A percentile compares a stretch with the other conserved stretches of the same genome.
These are phyloP conservation scores for Zaprionus lachaisei DNA, from an alignment of 1,140 invertebrate species.

Conservation along the genomic window DNA sequence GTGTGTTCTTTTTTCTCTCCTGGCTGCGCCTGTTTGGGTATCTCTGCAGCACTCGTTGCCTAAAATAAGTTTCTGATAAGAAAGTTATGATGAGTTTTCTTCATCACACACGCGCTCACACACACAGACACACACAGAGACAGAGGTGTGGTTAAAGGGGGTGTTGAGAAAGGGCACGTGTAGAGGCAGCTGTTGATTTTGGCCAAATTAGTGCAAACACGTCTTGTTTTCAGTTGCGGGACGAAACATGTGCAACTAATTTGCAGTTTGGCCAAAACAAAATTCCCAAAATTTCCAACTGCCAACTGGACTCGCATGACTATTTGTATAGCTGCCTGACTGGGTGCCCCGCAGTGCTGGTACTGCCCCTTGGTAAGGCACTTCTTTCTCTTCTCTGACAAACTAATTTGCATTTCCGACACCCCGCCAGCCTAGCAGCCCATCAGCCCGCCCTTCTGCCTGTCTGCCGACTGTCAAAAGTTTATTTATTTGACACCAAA, in stretches of 20 bases:
- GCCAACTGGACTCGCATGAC: slow-evolving; percentile 17
- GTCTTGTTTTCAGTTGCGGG: slow-evolving; percentile 76
- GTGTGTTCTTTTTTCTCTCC: slow-evolving; percentile 22
- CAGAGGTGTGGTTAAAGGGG: not conserved
- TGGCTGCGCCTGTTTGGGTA: slow-evolving; percentile 34
- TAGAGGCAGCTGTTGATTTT: slow-evolving; percentile 80
- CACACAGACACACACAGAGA: not conserved
- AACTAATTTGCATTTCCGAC: slow-evolving; percentile 64
- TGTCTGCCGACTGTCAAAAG: slow-evolving; percentile 78
- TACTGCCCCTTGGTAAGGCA: not conserved
- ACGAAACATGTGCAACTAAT: slow-evolving; percentile 80
- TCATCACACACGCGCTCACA: slow-evolving; percentile 11
- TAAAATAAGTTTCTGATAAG: slow-evolving; percentile 79
- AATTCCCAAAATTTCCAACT: not conserved
- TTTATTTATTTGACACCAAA: slow-evolving; percentile 81
- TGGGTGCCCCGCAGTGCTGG: not conserved
- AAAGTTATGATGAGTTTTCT: slow-evolving; percentile 83
- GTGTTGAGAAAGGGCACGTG: slow-evolving; percentile 38
- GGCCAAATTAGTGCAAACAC: slow-evolving; percentile 82
- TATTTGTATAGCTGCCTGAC: slow-evolving; percentile 4
- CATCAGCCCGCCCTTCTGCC: slow-evolving; percentile 11
- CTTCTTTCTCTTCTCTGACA: slow-evolving; percentile 30
- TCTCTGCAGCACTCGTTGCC: slow-evolving; percentile 50
- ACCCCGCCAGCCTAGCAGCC: not conserved
- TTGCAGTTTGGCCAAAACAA: slow-evolving; percentile 59